phyloP scores from a whole-genome alignment of 2,113 vertebrate species.

The Ptilorrhoa leucosticta region DNA sequence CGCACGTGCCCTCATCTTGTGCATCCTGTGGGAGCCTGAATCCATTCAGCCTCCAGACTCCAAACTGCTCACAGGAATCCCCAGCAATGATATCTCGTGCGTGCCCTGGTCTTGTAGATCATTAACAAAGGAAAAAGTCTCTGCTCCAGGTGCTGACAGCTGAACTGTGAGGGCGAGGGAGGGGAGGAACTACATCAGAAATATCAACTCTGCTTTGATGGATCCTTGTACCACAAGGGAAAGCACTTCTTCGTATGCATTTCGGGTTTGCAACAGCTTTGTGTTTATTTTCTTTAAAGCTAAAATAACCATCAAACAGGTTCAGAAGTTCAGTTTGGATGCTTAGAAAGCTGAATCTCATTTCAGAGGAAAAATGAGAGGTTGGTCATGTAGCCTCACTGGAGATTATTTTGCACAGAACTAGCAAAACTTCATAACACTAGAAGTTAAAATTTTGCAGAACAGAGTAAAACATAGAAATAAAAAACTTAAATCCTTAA shows the following conservation, averaged over 20 bases:
- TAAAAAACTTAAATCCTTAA: background rate
- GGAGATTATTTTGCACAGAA: background rate
- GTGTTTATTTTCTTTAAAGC: background rate
- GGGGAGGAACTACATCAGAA: background rate
- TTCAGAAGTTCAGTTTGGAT: background rate
- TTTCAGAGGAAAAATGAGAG: background rate
- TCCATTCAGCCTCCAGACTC: background rate
- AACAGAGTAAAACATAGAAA: background rate
- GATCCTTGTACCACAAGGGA: background rate
- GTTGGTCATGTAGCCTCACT: background rate
- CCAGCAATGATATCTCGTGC: background rate
- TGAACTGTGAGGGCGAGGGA: background rate
- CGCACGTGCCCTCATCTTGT: too few species aligned
- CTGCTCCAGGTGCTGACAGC: background rate
- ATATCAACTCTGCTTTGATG: background rate
- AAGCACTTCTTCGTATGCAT: background rate
- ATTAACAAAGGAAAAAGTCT: background rate
- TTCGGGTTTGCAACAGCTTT: background rate
- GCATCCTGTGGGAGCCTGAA: background rate
- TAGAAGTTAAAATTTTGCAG: background rate
- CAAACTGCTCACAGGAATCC: background rate
- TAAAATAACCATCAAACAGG: background rate
- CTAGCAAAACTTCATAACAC: background rate
- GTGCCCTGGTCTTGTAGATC: background rate
- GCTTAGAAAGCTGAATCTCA: background rate